Base-by-base conservation (phyloP, 2,113 vertebrate genomes). In the Pachyramphus minor region DNA sequence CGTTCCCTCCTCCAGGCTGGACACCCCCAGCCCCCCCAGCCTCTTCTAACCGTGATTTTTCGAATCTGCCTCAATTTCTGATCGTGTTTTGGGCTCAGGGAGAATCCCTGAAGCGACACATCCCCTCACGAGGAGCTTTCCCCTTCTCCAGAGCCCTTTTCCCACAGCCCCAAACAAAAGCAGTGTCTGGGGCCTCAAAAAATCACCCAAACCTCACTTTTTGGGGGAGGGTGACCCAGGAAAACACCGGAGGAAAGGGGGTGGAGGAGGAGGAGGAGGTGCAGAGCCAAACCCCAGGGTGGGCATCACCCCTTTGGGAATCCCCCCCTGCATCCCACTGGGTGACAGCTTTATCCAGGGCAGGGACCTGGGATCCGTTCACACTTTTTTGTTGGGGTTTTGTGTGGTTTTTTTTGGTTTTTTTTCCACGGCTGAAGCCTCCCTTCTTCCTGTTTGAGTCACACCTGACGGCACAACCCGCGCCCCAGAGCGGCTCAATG, bases 361-460 rank as follows among this genome's bases (percentile, higher is more conserved):
- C 6, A 11, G 55, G 25, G n/a, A n/a, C n/a, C n/a, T n/a, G n/a
- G n/a, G n/a, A n/a, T n/a, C n/a, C n/a, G n/a, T n/a, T n/a, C n/a
- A n/a, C n/a, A n/a, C n/a, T n/a, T n/a, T n/a, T n/a, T n/a, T n/a
- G n/a, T n/a, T n/a, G n/a, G n/a, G n/a, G n/a, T n/a, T n/a, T n/a
- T n/a, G n/a, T n/a, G n/a, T n/a, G n/a, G n/a, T n/a, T 49, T 49
- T 49, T 24, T 49, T 49, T 49, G 12, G 14, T 49, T 25, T 44
- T 44, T 19, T 25, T 25, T 25, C 23, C 49, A 25, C 49, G 14
- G 20, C 11, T 5, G 1, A 44, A 0, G 42, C 49, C 31, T 9
- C 3, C 5, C 58, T 60, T 7, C 58, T 98, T 98, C 98, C 98
- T 98, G 98, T 97, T 98, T 98, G 98, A 98, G 97, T 98, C 97